Evolutionary conservation across 2,113 vertebrate species (phyloP).

Genomic region (Psilopogon haemacephalus): DNA sequence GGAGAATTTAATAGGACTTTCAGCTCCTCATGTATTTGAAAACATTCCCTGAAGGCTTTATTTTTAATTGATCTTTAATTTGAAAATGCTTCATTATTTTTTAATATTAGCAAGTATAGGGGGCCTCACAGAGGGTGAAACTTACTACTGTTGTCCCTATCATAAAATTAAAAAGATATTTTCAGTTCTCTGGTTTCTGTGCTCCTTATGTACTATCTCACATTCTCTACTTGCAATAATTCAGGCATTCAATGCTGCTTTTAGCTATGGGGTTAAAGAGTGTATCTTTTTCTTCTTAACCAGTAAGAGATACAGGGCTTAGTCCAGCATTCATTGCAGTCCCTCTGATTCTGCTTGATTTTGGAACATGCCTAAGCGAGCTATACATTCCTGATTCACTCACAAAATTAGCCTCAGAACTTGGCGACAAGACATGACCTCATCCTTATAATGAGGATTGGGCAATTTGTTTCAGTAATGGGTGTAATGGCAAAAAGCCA

Average conservation of each 20-base stretch:
- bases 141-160: neutral
- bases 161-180: neutral
- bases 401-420: conserved; percentile 1
- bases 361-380: neutral
- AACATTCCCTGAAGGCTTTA: neutral
- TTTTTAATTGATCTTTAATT: neutral
- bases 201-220: neutral
- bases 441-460: conserved; percentile 14
- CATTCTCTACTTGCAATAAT: neutral
- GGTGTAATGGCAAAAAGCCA: conserved; percentile 44
- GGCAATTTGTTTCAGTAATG: conserved; percentile 52
- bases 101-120: neutral
- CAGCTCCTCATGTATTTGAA: neutral
- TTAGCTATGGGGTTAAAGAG: neutral
- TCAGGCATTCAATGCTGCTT: neutral
- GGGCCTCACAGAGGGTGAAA: neutral
- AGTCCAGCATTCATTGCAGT: neutral
- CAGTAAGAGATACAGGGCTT: neutral
- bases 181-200: neutral
- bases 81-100: neutral
- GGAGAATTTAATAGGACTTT: neutral
- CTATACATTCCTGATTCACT: neutral
- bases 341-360: neutral
- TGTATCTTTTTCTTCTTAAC: neutral
- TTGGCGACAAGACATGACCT: conserved; percentile 38